Base-by-base conservation (phyloP, 2,888 invertebrate genomes). In the Resseliella maxima region DNA sequence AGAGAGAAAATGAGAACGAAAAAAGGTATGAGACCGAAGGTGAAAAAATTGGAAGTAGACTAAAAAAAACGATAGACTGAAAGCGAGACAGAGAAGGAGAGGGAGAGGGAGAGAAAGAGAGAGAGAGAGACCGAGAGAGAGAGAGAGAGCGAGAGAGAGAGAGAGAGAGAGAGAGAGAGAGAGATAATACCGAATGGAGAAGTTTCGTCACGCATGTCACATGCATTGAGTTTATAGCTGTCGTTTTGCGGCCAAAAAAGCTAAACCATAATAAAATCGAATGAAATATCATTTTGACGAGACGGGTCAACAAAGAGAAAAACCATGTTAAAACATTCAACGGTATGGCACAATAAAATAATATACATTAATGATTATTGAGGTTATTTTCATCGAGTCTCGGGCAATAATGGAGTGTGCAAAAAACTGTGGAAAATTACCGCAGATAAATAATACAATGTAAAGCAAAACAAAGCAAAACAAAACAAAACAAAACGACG, bases 271-370 rank as follows among this genome's bases (percentile, higher is more conserved):
- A 72, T 72, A 72, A 72, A 72, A 72, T 72, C 31, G n/a, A 72
- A 72, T 72, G 72, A 72, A 72, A 59, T 59, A 59, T 72, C 24
- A 59, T 59, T 50, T 72, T 35, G 72, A 35, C 72, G 72, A 72
- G 72, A 72, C 59, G 27, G 72, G 8, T 15, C 1, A 24, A 72
- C 72, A 72, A 72, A 72, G 72, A 72, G 72, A 72, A 72, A 72
- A 72, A 72, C 72, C 72, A 72, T 72, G 72, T 72, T 72, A 31
- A 15, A 31, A 72, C 31, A 72, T 72, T 72, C 72, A 72, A 72
- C 72, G 72, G 12, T 72, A 72, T 35, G 72, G 12, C 31, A 31
- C 72, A 15, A 72, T 72, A 72, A 72, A 72, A 72, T 72, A 35
- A 72, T 31, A 72, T n/a, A 72, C 12, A 35, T 15, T 72, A 72